Evolutionary conservation across 2,113 vertebrate genomes (phyloP), one percentile per base, ranked within the genome.

Genomic region (Trogon surrucura): DNA sequence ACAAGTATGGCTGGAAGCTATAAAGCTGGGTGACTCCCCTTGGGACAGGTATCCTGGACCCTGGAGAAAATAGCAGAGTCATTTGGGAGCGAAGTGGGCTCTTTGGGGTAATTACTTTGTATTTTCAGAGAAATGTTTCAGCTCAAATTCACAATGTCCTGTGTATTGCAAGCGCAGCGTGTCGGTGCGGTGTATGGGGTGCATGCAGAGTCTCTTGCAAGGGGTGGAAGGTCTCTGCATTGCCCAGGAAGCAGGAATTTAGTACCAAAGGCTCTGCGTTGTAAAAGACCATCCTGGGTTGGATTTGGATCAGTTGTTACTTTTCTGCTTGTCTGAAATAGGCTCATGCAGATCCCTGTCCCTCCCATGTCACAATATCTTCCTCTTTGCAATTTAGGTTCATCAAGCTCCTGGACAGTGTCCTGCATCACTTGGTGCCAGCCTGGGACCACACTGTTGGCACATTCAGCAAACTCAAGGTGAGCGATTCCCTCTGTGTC

Each of bases 371-470:
- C 9, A 0, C n/a, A 74, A 25, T 73, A 66, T 6, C 23, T 32
- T 27, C 47, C 86, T 58, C 38, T 96, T 88, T 95, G 75, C 16
- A 25, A 70, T 80, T 62, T 95, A 99, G 99, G 97, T 99, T 99
- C 87, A 99, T 99, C 96, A 98, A 98, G 81, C 98, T 99, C 54
- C 97, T 99, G 83, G 99, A 99, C 96, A 98, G 97, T 53, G 98
- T 99, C 36, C 97, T 99, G 77, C 99, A 99, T 88, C 99, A 99
- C 94, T 95, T 99, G 84, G 98, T 99, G 25, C 99, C 99, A 27
- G 98, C 99, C 75, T 99, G 99, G 99, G 99, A 99, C 90, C 99
- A 99, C 96, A 99, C 99, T 32, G 92, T 99, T 53, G 98, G 99
- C 23, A 99, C 99, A 8, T 99, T 99, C 96, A 99, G 97, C 97